Evolutionary conservation across 2,888 invertebrate species (phyloP), one percentile per base, ranked within the genome.

Genomic region (Gasteruption jaculator): DNA sequence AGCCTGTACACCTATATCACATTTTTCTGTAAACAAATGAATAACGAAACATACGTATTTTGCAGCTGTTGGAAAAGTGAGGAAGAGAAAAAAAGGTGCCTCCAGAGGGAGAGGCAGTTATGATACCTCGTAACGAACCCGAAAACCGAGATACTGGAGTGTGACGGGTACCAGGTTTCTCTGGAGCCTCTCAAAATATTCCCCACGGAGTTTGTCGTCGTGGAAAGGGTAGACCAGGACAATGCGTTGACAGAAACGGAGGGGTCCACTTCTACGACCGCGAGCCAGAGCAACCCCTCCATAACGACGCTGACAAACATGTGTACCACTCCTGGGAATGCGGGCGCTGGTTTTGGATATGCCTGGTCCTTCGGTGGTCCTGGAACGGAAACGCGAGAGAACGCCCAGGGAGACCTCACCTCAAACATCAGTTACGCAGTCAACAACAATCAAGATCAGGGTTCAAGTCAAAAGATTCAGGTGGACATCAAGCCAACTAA

Each of bases 121-220:
- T 64, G 65, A 60, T 58, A 56, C 42, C 50, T 43, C 52, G 50
- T 45, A 51, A 52, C 50, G 46, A 53, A 50, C 42, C 41, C 38
- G 43, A 56, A 49, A 43, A 50, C 57, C 54, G 52, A 55, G 63
- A 68, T 62, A 67, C 67, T 63, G 70, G 70, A 70, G 70, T 61
- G 68, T 65, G 64, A 71, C 70, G 66, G 60, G 61, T 63, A 60
- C 56, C 53, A 57, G 45, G 59, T 59, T 52, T 56, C 63, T 46
- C 58, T 69, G 61, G 65, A 69, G 57, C 65, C 68, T 45, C 60
- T 67, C 57, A 70, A 70, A 60, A 68, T 69, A 62, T 69, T 68
- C 55, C 69, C 68, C 54, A 60, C 65, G 50, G 69, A 70, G 56
- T 69, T 69, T 55, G 68, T 68, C 53, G 63, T 70, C 45, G 68